Evolutionary conservation across 2,797 vertebrate genomes (phyloP), one percentile per base, ranked within the genome.

Genomic region (Gorsachius magnificus): DNA sequence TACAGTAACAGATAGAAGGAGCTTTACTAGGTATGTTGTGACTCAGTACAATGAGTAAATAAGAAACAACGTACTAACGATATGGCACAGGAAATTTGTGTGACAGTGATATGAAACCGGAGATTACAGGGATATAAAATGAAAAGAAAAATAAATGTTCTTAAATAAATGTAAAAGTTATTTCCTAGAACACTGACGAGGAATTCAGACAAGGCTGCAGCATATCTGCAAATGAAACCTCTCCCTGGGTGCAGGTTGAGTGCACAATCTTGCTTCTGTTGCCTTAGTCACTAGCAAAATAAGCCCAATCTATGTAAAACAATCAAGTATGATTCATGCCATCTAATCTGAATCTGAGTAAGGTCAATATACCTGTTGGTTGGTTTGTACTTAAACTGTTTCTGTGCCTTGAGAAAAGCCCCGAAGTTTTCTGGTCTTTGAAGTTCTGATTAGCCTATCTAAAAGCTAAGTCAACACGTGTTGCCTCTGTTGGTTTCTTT

Each of bases 31-130:
- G 5, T 38, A 4, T 38, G 8, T n/a, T 87, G 35, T 69, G 33
- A 3, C 45, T 81, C 38, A 45, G 69, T 58, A 45, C 33, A 43
- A 12, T 24, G 53, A 69, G 50, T 43, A 84, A 79, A 72, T 66
- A 72, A 76, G 60, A 66, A 82, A 8, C 31, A 56, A n/a, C 0
- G 0, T 69, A 41, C 61, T 89, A 35, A 43, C 0, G 11, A 16
- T 46, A 63, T 7, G 43, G 66, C 66, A 41, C 29, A 43, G 74
- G 77, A 87, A 43, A 65, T 76, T 63, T 69, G 31, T 72, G 78
- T 92, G 78, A 48, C 60, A n/a, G 14, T 33, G 43, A 26, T 26
- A 36, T 11, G 64, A 87, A 79, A 63, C 51, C 13, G 1, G 48
- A 92, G 82, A 74, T 91, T 63, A 83, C 24, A 80, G 45, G 20